Evolutionary conservation across 2,888 invertebrate genomes (phyloP), one percentile per base, ranked within the genome.

Genomic region (Panzeria rudis): DNA sequence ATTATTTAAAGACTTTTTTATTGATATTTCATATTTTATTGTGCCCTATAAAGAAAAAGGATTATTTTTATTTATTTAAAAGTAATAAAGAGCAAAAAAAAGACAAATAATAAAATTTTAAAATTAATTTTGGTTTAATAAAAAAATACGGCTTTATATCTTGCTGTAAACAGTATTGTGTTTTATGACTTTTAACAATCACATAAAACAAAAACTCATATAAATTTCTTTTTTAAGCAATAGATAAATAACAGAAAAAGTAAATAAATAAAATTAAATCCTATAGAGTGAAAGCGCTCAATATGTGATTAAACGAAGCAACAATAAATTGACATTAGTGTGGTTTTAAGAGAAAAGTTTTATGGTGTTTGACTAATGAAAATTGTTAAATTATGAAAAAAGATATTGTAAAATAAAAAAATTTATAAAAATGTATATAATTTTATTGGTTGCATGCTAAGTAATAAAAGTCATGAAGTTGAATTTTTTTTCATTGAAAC

Each of bases 141-240:
- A 56, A 56, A 56, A 56, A 56, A 11, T 5, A 29, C n/a, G 0
- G 0, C 17, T 11, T 59, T 59, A 35, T 11, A 32, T 17, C 4
- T 35, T n/a, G n/a, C 35, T 47, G 29, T 32, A 15, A 6, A 32
- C 11, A 66, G 4, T 17, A 17, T 47, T 47, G 32, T 13, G 3
- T 47, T 66, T 66, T 66, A 66, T 32, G 17, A 32, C 47, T 17
- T 66, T 17, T 17, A 47, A 47, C 11, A 47, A 47, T 11, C 47
- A 32, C 25, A 47, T 29, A 11, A 66, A 66, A 32, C 3, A 17
- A 9, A 29, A 32, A 5, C 1, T 6, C 13, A 25, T n/a, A 25
- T 44, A 44, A 64, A 29, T 25, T 41, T 29, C 5, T 23, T 23
- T 38, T 38, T 20, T 1, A 32, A 15, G 38, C 1, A 62, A 62